A percentile compares a stretch with the other conserved stretches of the same genome.
phyloP scores from a whole-genome alignment of 2,113 vertebrate species.

The Melanotaenia duboulayi region DNA sequence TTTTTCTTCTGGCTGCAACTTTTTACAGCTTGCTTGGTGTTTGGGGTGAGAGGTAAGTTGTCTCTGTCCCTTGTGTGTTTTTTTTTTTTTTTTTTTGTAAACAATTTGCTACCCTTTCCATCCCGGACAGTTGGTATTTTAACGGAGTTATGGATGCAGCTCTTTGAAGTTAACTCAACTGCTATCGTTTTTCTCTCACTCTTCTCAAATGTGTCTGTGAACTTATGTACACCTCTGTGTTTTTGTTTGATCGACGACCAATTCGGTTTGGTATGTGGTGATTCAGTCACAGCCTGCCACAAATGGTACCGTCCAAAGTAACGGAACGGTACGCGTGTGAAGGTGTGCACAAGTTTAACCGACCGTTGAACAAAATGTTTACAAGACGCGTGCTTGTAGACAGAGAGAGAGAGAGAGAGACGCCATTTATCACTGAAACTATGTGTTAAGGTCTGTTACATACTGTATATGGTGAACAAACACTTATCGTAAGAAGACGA shows the following conservation, averaged over 20 bases:
- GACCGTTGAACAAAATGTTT: constrained; percentile 12
- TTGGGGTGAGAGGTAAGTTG: constrained; percentile 74
- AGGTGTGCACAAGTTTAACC: constrained; percentile 34
- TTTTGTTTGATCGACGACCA: no score
- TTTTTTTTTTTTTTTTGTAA: constrained; percentile 40
- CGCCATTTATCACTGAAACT: constrained; percentile 11
- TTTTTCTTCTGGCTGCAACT: constrained; percentile 56
- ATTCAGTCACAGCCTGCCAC: constrained; percentile 8
- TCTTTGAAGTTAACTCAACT: background rate
- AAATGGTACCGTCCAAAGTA: constrained; percentile 15
- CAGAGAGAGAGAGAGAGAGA: constrained; percentile 10
- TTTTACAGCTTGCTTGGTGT: constrained; percentile 62
- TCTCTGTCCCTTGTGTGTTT: background rate
- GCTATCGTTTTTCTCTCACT: no score
- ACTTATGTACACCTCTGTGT: background rate
- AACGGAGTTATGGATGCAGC: background rate
- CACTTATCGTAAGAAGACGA: background rate
- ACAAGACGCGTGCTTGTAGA: constrained; percentile 39
- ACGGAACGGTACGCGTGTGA: constrained; percentile 14
- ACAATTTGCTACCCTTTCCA: constrained; percentile 6
- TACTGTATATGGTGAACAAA: background rate
- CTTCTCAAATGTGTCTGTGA: background rate
- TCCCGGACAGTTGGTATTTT: background rate
- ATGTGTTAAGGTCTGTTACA: background rate
- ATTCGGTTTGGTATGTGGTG: background rate